These are phyloP conservation scores for Stigmatopora nigra DNA, from an alignment of 2,113 vertebrate species.

Conservation along the genomic window DNA sequence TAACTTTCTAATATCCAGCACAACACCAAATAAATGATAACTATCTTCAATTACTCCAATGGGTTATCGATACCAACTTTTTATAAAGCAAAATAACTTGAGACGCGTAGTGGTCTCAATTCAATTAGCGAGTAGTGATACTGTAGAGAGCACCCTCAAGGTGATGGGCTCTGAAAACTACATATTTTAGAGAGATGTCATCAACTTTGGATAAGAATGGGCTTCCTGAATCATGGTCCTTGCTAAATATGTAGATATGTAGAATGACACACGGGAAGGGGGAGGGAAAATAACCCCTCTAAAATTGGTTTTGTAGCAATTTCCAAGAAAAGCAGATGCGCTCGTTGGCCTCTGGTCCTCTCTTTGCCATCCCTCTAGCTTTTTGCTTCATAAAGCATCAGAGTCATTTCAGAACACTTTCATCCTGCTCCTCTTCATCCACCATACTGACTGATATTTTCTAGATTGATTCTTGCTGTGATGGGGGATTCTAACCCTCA, in stretches of 20 bases:
- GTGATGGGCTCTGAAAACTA: not conserved
- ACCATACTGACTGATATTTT: conserved; percentile 49
- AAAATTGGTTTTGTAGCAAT: conserved; percentile 22
- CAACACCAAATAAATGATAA: no score
- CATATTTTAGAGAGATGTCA: not conserved
- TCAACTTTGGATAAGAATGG: not conserved
- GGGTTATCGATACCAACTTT: no score
- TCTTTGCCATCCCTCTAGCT: conserved; percentile 16
- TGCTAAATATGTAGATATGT: no score
- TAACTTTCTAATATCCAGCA: no score
- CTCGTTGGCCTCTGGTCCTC: conserved; percentile 11
- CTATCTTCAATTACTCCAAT: no score
- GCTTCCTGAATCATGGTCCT: not conserved
- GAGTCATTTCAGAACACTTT: conserved; percentile 30
- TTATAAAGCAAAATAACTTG: not conserved
- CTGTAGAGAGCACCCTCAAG: conserved; percentile 7
- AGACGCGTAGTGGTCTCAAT: not conserved
- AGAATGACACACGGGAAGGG: conserved; percentile 10
- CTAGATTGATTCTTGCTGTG: conserved; percentile 48
- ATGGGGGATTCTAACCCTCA: conserved; percentile 41
- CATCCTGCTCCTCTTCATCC: conserved; percentile 22
- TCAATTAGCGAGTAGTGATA: conserved; percentile 8
- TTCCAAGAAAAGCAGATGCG: conserved; percentile 31
- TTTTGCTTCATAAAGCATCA: conserved; percentile 45
- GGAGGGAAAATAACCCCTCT: conserved; percentile 12